Evolutionary conservation across 1,140 invertebrate species (phyloP).

Genomic region (Andrena cerasifolii): DNA sequence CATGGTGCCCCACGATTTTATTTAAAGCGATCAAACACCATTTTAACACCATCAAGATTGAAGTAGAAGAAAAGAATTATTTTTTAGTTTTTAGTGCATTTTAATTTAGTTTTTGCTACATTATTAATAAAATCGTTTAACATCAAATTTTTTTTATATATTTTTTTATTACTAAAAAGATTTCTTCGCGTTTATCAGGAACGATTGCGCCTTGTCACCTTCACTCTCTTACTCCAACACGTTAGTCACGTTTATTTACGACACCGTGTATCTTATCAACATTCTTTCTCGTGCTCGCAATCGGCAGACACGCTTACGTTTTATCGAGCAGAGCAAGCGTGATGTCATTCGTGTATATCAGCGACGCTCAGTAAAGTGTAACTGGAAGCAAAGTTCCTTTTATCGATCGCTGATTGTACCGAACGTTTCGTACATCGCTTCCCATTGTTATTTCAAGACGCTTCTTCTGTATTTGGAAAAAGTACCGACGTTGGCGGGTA

Average conservation of each 20-base stretch:
- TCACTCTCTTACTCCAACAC: not conserved
- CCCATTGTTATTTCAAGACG: no score
- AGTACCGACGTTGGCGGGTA: no score
- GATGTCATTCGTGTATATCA: conserved; percentile 27
- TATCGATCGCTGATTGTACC: not conserved
- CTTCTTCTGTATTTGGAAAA: no score
- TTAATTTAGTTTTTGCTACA: no score
- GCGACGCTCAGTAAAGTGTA: not conserved
- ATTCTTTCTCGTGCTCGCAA: conserved; percentile 2
- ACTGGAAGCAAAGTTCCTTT: not conserved
- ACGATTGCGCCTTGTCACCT: not conserved
- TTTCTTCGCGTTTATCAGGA: no score
- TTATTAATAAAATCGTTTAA: no score
- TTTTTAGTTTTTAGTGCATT: no score
- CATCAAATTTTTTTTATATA: not conserved
- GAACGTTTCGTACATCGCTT: not conserved
- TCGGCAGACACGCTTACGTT: not conserved
- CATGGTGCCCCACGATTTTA: no score
- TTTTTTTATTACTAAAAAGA: no score
- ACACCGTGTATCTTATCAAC: conserved; percentile 54
- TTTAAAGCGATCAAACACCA: no score
- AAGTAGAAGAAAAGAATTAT: no score
- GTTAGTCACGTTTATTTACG: conserved; percentile 44
- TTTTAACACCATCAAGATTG: no score
- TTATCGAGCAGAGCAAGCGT: conserved; percentile 20